Percentiles rank a stretch among this genome's conserved stretches.
These are phyloP conservation scores for Narcine bancroftii DNA, from an alignment of 2,113 vertebrate genomes.

Conservation along the genomic window DNA sequence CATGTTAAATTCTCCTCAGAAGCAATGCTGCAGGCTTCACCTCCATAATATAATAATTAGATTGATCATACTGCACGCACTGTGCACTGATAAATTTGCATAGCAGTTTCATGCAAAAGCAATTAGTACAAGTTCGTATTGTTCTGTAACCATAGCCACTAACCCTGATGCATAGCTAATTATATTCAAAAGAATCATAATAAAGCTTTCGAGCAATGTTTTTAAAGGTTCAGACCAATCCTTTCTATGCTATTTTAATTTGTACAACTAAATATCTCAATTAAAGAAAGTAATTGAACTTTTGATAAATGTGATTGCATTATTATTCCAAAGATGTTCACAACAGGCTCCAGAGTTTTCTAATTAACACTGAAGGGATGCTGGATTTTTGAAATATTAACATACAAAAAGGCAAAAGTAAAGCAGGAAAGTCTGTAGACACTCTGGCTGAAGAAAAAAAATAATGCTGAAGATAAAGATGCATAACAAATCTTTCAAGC, in stretches of 20 bases:
- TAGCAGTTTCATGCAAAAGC: not conserved
- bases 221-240: not conserved
- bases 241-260: not conserved
- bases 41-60: not conserved
- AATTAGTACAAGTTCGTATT: not conserved
- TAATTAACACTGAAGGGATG: not conserved
- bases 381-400: not conserved
- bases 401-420: no score
- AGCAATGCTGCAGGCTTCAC: not conserved
- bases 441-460: no score
- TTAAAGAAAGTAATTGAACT: not conserved
- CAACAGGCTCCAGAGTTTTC: not conserved
- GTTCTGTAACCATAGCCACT: not conserved
- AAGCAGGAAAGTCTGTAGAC: no score
- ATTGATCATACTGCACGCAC: not conserved
- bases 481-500: no score
- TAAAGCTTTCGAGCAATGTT: not conserved
- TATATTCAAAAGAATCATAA: not conserved
- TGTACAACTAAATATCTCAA: constrained; percentile 9
- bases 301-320: not conserved
- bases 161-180: not conserved
- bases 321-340: not conserved
- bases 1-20: not conserved
- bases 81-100: not conserved
- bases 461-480: no score